Conservation (phyloP, 2,888 invertebrate genomes). For the Ryuthela nishihirai region DNA sequence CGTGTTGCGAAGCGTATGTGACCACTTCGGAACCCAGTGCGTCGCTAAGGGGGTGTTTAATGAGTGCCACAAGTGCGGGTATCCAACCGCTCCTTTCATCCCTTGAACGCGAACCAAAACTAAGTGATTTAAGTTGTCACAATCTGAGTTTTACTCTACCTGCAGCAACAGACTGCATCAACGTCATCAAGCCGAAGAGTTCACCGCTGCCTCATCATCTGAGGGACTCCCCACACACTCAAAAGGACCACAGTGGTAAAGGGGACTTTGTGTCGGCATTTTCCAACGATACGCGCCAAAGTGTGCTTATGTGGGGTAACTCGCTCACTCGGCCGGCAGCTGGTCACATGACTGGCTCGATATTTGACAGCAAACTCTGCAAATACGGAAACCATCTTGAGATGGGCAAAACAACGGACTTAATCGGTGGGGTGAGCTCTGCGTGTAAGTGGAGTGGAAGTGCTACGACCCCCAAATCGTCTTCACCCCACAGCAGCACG, state of each 20-base stretch:
- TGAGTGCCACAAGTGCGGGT: slow-evolving; percentile 37
- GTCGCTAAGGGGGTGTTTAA: slow-evolving; percentile 32
- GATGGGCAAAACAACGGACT: slow-evolving; percentile 28
- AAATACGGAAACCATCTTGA: slow-evolving; percentile 24
- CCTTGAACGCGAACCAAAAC: slow-evolving; percentile 53
- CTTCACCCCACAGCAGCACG: slow-evolving; percentile 35
- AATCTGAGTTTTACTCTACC: slow-evolving; percentile 38
- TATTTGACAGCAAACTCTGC: slow-evolving; percentile 28
- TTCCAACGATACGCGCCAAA: slow-evolving; percentile 66
- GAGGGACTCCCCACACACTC: slow-evolving; percentile 16
- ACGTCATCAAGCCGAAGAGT: slow-evolving; percentile 36
- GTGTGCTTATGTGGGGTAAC: slow-evolving; percentile 87
- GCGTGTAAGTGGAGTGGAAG: slow-evolving; percentile 39
- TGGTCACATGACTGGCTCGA: slow-evolving; percentile 26
- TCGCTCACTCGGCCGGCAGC: slow-evolving; percentile 44
- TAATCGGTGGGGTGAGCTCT: slow-evolving; percentile 6
- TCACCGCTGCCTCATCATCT: slow-evolving; percentile 27
- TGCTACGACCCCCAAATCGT: slow-evolving; percentile 32
- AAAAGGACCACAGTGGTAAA: slow-evolving; percentile 6
- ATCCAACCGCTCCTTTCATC: slow-evolving; percentile 45
- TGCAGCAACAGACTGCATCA: slow-evolving; percentile 32
- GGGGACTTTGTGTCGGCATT: slow-evolving; percentile 26
- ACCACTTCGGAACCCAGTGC: slow-evolving; percentile 20
- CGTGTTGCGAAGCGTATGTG: slow-evolving; percentile 40
- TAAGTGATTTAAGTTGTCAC: slow-evolving; percentile 28